phyloP scores from a whole-genome alignment of 2,113 vertebrate species.

The Talpa occidentalis region DNA sequence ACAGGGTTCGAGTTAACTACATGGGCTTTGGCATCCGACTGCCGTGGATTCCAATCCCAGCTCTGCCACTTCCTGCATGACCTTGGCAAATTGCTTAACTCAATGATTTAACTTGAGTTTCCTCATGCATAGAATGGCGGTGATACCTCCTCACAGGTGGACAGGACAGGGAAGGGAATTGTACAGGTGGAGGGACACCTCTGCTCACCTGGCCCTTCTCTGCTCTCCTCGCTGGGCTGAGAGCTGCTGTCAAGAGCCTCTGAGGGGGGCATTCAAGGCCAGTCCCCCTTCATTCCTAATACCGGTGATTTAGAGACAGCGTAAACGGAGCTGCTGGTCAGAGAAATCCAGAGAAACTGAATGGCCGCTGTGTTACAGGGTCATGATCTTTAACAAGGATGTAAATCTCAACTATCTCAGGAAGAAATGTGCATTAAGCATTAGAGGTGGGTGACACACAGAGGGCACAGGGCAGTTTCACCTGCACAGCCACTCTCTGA shows the following conservation, averaged over 20 bases:
- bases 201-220: neutral
- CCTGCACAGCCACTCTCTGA: neutral
- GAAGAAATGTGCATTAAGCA: neutral
- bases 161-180: neutral
- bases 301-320: neutral
- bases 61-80: neutral
- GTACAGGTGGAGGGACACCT: neutral
- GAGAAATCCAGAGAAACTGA: neutral
- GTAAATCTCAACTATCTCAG: too few relatives aligned
- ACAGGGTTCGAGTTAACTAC: neutral
- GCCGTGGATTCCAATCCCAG: neutral
- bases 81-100: neutral
- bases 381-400: neutral
- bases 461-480: neutral
- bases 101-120: neutral
- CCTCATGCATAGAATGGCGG: neutral
- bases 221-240: accelerated
- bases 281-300: neutral
- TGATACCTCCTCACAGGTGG: neutral
- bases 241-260: neutral
- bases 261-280: neutral
- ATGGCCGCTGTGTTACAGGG: neutral
- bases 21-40: neutral
- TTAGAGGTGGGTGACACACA: neutral
- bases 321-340: neutral